phyloP scores from a whole-genome alignment of 2,797 vertebrate genomes.

The Sternotherus odoratus region DNA sequence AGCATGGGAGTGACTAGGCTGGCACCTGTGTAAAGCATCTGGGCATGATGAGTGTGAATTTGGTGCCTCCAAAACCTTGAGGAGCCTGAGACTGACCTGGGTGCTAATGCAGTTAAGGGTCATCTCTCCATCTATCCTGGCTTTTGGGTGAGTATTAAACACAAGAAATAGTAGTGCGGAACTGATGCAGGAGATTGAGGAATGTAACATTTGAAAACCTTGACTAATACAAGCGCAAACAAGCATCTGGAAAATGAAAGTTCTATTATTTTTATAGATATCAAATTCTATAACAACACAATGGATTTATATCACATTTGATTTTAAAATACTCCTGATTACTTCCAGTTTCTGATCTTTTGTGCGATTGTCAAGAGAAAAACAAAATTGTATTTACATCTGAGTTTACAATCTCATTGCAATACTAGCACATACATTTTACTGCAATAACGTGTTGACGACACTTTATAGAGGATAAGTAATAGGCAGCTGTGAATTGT shows the following conservation, averaged over 20 bases:
- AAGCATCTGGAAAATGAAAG: neutral
- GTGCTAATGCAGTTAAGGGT: too few species aligned
- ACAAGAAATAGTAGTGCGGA: neutral
- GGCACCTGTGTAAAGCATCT: neutral
- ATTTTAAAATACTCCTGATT: slow-evolving; percentile 11
- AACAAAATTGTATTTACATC: slow-evolving; percentile 44
- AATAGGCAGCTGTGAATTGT: slow-evolving; percentile 47
- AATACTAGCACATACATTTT: neutral
- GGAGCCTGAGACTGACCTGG: too few species aligned
- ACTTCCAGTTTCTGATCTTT: slow-evolving; percentile 18
- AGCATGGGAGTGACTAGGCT: neutral
- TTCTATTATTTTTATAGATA: neutral
- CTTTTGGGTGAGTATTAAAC: neutral
- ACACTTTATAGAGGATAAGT: slow-evolving; percentile 48
- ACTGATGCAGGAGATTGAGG: neutral
- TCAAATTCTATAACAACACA: neutral
- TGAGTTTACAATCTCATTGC: neutral
- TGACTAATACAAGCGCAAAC: neutral
- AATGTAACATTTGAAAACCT: neutral
- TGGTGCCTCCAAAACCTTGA: too few species aligned
- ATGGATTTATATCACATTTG: neutral
- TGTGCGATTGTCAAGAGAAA: neutral
- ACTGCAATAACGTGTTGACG: neutral
- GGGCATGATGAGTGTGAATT: too few species aligned
- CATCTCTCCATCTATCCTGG: too few species aligned